Base-by-base conservation (phyloP, 2,797 vertebrate genomes). In the Spinus pinus region DNA sequence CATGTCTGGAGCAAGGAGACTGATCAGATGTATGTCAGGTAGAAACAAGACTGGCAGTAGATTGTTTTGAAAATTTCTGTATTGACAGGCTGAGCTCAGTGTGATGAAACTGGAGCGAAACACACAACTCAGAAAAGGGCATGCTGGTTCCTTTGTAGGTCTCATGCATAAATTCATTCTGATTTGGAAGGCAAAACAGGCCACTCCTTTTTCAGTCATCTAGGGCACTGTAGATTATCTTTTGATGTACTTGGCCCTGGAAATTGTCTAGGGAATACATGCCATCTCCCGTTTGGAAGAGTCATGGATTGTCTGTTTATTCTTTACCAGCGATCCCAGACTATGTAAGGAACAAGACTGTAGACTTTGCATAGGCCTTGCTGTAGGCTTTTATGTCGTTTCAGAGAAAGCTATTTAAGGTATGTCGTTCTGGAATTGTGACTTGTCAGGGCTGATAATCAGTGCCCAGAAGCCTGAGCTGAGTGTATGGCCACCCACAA, bases 111-210 rank as follows among this genome's bases (percentile, higher is more conserved):
- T 37, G 30, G n/a, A 47, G 54, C 58, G 75, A 85, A 93, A 78
- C 39, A 11, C 62, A 27, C 54, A 85, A 66, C 44, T 88, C 50
- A 3, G 30, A 46, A 54, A 61, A 35, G 42, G 39, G 24, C 5
- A 3, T 30, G 44, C 74, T 89, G 49, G 16, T 74, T 87, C 50
- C 79, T 78, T 61, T 83, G 62, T 37, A 88, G 66, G 41, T 84
- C 60, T 92, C 49, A 12, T 31, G 28, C 50, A 64, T 86, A 79
- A 81, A 86, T 86, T 90, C 37, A 31, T 72, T 78, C 49, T 91
- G 58, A 81, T 94, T 91, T 93, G 89, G 33, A 90, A 94, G 62
- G 79, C 79, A 93, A 91, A 94, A 42, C 28, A 65, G 49, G 53
- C 58, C 85, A 57, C 77, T 90, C 77, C 73, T 91, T 88, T 91